Base-by-base conservation (phyloP, 64 coral and sea anemone genomes). In the Porites lutea region DNA sequence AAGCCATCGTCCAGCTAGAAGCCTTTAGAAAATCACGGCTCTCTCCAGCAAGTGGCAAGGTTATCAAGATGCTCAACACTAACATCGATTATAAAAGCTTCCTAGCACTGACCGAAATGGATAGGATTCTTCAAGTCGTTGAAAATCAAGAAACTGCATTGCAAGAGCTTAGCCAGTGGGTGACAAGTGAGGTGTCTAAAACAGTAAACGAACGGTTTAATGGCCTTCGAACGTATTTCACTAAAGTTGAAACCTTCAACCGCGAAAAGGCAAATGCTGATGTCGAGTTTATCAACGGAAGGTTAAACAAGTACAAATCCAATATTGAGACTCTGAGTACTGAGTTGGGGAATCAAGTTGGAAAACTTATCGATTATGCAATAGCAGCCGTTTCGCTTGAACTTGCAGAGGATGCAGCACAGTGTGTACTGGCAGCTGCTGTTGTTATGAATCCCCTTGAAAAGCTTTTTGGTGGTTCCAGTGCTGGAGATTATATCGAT, bases 371-470 rank as follows among this genome's bases (percentile, higher is more conserved):
- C 18, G 13, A 15, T 18, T 0, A 53, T 20, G 50, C 53, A 4
- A 19, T 80, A 6, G 20, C 4, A 3, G 78, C 50, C 15, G 49
- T 60, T 13, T 6, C 4, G 8, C 10, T 22, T 7, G 50, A 80
- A 18, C 20, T 80, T 57, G 52, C 78, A 18, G 78, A 80, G 53
- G 53, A 80, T 15, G 58, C 3, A 0, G 8, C 2, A 4, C 50
- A 53, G n/a, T 9, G 0, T 13, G 78, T 0, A 15, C 47, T 80
- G 9, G 47, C 78, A 13, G 53, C 18, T 9, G 4, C 5, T 3
- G 78, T 57, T 53, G 48, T 59, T 8, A 57, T 53, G 49, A 80
- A 80, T 59, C 78, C 78, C 2, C 78, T 80, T 20, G 53, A 80
- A 22, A 80, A 3, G 0, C 49, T 80, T 0, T 80, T 80, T 2